Conservation (phyloP, 2,888 invertebrate species). For the Philereme vetulata region DNA sequence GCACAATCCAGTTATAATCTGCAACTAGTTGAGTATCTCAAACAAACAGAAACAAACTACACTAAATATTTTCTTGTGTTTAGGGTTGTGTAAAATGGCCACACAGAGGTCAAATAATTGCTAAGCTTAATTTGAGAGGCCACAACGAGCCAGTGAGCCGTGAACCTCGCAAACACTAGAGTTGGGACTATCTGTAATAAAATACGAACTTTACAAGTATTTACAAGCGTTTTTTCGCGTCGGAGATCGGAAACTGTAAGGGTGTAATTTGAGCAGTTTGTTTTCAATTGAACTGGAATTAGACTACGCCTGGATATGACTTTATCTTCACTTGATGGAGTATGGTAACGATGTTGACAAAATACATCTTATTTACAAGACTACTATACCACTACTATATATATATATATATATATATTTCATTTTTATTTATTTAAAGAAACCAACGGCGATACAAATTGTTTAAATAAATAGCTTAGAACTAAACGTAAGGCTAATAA, state of each 20-base stretch:
- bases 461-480: too few species aligned
- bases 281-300: background rate
- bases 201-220: slow-evolving; percentile 15
- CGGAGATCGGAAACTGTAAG: slow-evolving; percentile 1
- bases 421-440: too few species aligned
- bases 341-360: background rate
- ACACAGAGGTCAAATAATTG: slow-evolving; percentile 29
- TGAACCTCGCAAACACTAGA: slow-evolving; percentile 19
- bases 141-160: slow-evolving; percentile 25
- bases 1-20: too few species aligned
- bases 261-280: slow-evolving; percentile 1
- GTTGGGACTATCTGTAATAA: slow-evolving; percentile 10
- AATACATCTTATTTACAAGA: background rate
- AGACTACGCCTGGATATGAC: background rate
- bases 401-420: too few species aligned
- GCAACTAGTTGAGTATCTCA: background rate
- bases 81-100: slow-evolving; percentile 15
- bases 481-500: too few species aligned
- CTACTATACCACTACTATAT: too few species aligned
- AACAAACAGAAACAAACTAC: slow-evolving; percentile 15
- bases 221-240: slow-evolving; percentile 2
- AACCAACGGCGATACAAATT: too few species aligned
- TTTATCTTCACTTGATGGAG: background rate
- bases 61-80: slow-evolving; percentile 19
- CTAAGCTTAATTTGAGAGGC: slow-evolving; percentile 29